Evolutionary conservation across 2,113 vertebrate species (phyloP).

Genomic region (Platycercus adscitus): DNA sequence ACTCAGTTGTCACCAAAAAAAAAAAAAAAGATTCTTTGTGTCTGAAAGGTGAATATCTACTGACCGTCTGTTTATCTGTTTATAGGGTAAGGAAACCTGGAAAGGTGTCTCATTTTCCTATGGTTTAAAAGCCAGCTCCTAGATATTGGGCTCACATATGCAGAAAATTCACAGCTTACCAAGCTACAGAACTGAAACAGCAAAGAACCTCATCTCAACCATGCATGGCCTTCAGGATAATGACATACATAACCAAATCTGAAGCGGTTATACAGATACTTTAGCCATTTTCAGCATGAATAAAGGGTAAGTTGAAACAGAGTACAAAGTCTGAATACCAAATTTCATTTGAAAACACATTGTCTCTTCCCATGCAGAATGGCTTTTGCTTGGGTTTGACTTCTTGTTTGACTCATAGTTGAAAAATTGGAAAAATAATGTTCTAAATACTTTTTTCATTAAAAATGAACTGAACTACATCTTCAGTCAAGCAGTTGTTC

Average conservation of each 20-base stretch:
- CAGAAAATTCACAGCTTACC: neutral
- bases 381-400: neutral
- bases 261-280: neutral
- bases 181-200: neutral
- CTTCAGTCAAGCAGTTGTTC: neutral
- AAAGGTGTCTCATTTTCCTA: neutral
- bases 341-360: neutral
- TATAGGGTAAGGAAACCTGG: neutral
- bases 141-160: neutral
- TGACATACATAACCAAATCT: neutral
- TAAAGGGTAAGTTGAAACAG: neutral
- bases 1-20: neutral
- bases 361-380: neutral
- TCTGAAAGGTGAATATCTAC: neutral
- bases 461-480: neutral
- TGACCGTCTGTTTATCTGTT: neutral
- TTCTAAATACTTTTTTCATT: neutral
- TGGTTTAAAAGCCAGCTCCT: neutral
- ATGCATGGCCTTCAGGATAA: fast-evolving
- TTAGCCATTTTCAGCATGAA: neutral
- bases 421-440: neutral
- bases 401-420: neutral
- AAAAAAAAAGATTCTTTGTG: neutral
- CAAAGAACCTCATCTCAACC: neutral
- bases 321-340: neutral